phyloP scores from a whole-genome alignment of 64 coral and sea anemone genomes.

The Catalaphyllia jardinei region DNA sequence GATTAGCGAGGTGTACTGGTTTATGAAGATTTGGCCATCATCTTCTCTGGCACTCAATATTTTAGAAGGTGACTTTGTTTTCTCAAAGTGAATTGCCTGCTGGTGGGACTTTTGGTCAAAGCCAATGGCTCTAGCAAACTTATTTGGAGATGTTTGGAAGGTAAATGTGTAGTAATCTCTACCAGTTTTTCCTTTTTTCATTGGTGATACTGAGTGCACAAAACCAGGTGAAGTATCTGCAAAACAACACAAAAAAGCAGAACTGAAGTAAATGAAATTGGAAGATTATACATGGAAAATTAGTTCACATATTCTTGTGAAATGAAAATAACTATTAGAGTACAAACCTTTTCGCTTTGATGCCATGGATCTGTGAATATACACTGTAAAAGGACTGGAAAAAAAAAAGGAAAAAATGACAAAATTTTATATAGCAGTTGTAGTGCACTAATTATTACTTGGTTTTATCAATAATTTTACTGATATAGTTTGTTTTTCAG shows the following conservation, averaged over 20 bases:
- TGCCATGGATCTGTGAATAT: no score
- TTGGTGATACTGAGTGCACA: background rate
- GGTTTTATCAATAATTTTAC: no score
- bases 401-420: no score
- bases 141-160: constrained; percentile 42
- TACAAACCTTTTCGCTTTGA: no score
- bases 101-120: constrained; percentile 47
- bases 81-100: constrained; percentile 43
- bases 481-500: no score
- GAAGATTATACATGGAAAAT: no score
- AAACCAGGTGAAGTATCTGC: background rate
- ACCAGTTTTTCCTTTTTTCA: background rate
- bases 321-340: constrained; percentile 35
- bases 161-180: constrained; percentile 21
- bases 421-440: no score
- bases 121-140: constrained; percentile 42
- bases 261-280: no score
- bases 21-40: constrained; percentile 52
- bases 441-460: no score
- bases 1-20: constrained; percentile 52
- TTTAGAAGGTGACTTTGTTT: constrained; percentile 40
- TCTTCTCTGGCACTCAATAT: constrained; percentile 52
- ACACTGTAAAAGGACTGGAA: no score
- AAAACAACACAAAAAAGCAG: background rate
- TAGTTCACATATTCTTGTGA: background rate